Percentiles rank a stretch among this genome's conserved stretches.
Conservation (phyloP, 2,888 invertebrate species). For the Cephus nigrinus region DNA sequence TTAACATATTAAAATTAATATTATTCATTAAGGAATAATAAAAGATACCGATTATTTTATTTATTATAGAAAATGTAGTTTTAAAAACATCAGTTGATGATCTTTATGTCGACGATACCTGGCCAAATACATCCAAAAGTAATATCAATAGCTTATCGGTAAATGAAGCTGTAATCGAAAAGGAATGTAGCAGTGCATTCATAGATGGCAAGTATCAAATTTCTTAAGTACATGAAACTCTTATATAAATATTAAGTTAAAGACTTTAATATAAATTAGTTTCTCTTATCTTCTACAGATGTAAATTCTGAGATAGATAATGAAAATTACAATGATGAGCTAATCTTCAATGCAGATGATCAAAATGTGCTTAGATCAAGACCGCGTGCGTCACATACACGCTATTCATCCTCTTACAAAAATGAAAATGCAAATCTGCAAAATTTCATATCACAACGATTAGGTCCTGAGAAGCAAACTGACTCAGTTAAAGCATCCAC, state of each 20-base stretch:
- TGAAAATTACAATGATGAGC: not conserved
- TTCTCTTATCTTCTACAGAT: not conserved
- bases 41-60: not conserved
- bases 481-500: not conserved
- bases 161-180: slow-evolving; percentile 1
- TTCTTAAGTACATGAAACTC: not conserved
- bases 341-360: not conserved
- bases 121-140: not conserved
- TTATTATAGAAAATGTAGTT: not conserved
- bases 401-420: not conserved
- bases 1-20: not conserved
- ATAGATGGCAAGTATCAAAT: slow-evolving; percentile 6
- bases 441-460: not conserved
- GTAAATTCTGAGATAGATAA: slow-evolving; percentile 2
- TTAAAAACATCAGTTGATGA: not conserved
- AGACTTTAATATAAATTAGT: not conserved
- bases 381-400: slow-evolving; percentile 1
- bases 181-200: slow-evolving; percentile 6
- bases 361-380: slow-evolving; percentile 17
- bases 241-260: not conserved
- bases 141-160: not conserved
- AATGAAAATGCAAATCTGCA: not conserved
- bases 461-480: not conserved
- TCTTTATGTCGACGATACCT: not conserved
- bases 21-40: not conserved